Evolutionary conservation across 2,113 vertebrate genomes (phyloP).

Genomic region (Rhynchomys soricoides): DNA sequence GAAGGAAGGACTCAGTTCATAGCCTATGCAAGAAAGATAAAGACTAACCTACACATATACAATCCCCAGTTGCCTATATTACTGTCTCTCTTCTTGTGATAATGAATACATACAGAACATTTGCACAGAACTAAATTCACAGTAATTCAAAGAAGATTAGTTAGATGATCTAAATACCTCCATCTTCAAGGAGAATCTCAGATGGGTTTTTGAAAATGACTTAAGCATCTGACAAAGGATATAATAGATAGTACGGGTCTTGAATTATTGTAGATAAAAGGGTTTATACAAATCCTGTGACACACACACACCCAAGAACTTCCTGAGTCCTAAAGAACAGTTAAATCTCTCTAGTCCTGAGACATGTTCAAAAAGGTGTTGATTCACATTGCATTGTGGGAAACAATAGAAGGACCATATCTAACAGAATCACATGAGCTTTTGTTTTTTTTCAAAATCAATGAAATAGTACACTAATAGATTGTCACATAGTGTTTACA

Average conservation of each 20-base stretch:
- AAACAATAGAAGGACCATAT: neutral
- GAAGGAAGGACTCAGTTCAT: neutral
- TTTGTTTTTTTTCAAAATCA: constrained; percentile 16
- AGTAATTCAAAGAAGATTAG: neutral
- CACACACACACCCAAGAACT: neutral
- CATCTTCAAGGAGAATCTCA: neutral
- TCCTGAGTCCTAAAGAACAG: neutral
- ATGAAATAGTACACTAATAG: neutral
- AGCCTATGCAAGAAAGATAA: neutral
- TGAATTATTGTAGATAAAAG: neutral
- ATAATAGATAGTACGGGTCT: neutral
- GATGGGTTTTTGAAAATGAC: neutral
- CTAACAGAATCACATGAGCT: neutral
- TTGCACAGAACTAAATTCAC: neutral
- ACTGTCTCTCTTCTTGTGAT: neutral
- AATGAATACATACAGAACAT: neutral
- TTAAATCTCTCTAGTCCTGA: neutral
- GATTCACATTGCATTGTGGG: neutral
- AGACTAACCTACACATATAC: neutral
- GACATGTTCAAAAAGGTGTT: neutral
- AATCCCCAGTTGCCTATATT: neutral
- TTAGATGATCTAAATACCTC: neutral
- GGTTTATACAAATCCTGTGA: neutral
- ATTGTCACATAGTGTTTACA: neutral
- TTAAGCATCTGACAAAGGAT: neutral